Evolutionary conservation across 1,140 invertebrate species (phyloP).

Genomic region (Drusus annulatus): DNA sequence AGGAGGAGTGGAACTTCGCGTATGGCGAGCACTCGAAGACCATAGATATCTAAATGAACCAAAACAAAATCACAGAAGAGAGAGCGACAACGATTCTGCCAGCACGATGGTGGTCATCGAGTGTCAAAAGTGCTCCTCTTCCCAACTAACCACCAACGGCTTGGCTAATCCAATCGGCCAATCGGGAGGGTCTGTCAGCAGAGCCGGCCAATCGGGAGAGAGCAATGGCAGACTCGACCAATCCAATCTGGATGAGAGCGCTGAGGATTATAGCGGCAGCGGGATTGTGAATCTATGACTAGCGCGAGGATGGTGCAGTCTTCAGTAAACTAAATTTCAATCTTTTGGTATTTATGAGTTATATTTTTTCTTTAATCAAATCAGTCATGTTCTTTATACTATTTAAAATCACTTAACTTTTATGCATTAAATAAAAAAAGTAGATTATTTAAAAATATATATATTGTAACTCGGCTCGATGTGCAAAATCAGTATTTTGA

Average conservation of each 20-base stretch:
- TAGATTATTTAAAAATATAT: too few relatives aligned
- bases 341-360: background rate
- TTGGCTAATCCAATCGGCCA: slow-evolving; percentile 14
- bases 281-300: slow-evolving; percentile 67
- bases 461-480: too few relatives aligned
- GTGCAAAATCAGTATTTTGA: too few relatives aligned
- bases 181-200: background rate
- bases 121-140: slow-evolving; percentile 60
- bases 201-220: background rate
- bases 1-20: slow-evolving; percentile 69
- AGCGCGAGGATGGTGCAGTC: slow-evolving; percentile 69
- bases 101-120: slow-evolving; percentile 68
- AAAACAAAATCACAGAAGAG: slow-evolving; percentile 56
- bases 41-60: slow-evolving; percentile 63
- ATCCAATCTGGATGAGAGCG: slow-evolving; percentile 57
- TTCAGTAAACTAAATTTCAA: slow-evolving; percentile 61
- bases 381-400: background rate
- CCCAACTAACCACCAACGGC: slow-evolving; percentile 52
- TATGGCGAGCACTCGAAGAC: slow-evolving; percentile 72
- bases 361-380: background rate
- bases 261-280: slow-evolving; percentile 62
- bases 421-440: too few relatives aligned
- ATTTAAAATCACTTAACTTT: slow-evolving; percentile 4
- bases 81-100: slow-evolving; percentile 66
- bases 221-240: background rate